Evolutionary conservation across 2,888 invertebrate species (phyloP).

Genomic region (Nasonia oneida): DNA sequence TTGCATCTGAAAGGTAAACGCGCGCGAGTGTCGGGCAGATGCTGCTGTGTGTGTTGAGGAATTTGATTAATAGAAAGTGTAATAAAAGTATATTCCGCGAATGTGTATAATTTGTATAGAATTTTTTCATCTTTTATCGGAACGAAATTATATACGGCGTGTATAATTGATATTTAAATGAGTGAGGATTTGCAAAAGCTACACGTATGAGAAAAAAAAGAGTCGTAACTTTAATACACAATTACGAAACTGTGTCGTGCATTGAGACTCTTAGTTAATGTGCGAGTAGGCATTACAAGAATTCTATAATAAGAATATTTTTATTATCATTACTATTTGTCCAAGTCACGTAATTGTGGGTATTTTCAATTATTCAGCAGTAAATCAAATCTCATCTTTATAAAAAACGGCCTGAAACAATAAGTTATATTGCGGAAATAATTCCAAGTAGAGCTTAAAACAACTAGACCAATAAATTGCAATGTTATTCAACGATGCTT

Average conservation of each 20-base stretch:
- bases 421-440: neutral
- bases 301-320: neutral
- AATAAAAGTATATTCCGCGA: neutral
- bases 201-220: neutral
- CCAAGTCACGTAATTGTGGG: too few species aligned
- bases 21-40: neutral
- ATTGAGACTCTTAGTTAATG: neutral
- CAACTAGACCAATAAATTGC: too few species aligned
- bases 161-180: neutral
- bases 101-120: neutral
- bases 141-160: neutral
- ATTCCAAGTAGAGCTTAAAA: neutral
- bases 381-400: neutral
- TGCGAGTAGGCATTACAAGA: neutral
- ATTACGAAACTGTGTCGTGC: neutral
- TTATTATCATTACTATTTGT: too few species aligned
- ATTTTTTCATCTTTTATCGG: neutral
- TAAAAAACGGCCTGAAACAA: neutral
- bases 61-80: slow-evolving; percentile 4
- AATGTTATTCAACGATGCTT: neutral
- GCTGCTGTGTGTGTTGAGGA: neutral
- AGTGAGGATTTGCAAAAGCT: neutral
- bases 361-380: neutral
- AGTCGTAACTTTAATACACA: neutral
- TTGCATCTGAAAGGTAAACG: neutral